These are phyloP conservation scores for Scaptomyza cyrtandrae DNA, from an alignment of 2,888 invertebrate genomes.

Conservation along the genomic window DNA sequence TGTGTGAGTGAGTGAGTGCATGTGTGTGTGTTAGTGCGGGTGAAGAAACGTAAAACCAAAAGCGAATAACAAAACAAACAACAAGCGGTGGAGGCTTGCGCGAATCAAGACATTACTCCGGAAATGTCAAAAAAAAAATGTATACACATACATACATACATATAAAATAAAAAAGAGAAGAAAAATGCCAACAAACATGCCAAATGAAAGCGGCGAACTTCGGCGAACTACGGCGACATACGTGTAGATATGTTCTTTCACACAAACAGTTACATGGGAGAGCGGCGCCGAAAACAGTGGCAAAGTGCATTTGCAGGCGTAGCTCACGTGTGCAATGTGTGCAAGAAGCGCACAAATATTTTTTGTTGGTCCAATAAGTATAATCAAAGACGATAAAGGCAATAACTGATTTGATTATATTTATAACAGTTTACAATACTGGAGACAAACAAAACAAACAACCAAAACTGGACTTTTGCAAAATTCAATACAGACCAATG, in stretches of 20 bases:
- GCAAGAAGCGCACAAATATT: neutral
- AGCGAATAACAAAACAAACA: constrained; percentile 51
- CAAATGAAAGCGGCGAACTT: constrained; percentile 44
- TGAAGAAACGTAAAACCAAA: constrained; percentile 58
- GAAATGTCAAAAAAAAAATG: constrained; percentile 78
- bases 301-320: constrained; percentile 30
- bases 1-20: neutral
- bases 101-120: constrained; percentile 76
- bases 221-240: neutral
- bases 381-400: neutral
- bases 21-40: constrained; percentile 31
- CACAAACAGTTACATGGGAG: neutral
- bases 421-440: too few relatives aligned
- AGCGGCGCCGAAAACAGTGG: constrained; percentile 4
- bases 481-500: constrained; percentile 24
- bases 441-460: too few relatives aligned
- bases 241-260: constrained; percentile 16
- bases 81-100: constrained; percentile 36
- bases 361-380: neutral
- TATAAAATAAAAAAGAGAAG: constrained; percentile 7
- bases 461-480: neutral
- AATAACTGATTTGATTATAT: neutral
- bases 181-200: constrained; percentile 57
- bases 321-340: constrained; percentile 36
- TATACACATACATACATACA: neutral